phyloP scores from a whole-genome alignment of 2,113 vertebrate species.

The Apistogramma diplotaenia region DNA sequence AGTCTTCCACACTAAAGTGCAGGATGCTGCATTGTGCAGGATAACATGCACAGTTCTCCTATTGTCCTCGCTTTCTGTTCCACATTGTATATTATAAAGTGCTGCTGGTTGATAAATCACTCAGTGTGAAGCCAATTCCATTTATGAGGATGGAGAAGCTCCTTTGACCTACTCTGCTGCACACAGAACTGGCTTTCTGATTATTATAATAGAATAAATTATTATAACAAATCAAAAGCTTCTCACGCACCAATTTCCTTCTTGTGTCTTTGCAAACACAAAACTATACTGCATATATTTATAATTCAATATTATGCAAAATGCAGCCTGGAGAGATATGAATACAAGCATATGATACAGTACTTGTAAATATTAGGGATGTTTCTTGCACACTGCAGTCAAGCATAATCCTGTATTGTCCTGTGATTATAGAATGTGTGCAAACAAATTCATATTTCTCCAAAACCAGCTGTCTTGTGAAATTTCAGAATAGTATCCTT shows the following conservation, averaged over 20 bases:
- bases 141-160: accelerated
- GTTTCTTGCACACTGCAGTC: too few relatives aligned
- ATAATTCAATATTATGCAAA: background rate
- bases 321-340: too few relatives aligned
- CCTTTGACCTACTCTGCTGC: background rate
- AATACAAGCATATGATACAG: background rate
- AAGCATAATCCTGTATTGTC: background rate
- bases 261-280: background rate
- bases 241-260: background rate
- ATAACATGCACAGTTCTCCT: background rate
- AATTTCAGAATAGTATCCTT: background rate
- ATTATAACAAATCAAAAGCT: background rate
- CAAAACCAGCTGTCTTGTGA: background rate
- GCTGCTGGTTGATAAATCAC: background rate
- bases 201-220: background rate
- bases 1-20: background rate
- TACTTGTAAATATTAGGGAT: background rate
- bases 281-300: accelerated
- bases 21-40: background rate
- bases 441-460: background rate
- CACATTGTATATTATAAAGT: background rate
- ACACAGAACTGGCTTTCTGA: background rate
- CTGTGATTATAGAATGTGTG: background rate
- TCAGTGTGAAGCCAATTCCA: background rate
- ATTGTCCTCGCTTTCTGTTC: too few relatives aligned